Evolutionary conservation across 2,113 vertebrate species (phyloP).

Genomic region (Platysternon megacephalum): DNA sequence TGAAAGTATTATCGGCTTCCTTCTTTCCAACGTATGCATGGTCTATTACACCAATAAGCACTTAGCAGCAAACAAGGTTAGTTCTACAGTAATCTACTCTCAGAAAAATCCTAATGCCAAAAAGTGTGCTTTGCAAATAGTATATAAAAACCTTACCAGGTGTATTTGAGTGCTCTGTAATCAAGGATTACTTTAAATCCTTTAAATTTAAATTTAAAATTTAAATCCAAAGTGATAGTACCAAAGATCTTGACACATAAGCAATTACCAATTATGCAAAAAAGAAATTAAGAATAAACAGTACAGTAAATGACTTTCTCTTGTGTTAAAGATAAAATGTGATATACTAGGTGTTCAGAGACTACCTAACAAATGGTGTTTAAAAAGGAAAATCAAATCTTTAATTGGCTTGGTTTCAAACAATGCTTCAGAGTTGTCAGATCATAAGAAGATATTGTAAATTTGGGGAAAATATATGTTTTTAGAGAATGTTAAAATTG

Average conservation of each 20-base stretch:
- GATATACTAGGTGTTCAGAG: not conserved
- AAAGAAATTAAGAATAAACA: not conserved
- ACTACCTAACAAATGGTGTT: not conserved
- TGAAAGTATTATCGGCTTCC: not conserved
- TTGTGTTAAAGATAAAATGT: not conserved
- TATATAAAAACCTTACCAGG: not conserved
- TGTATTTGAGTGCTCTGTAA: not conserved
- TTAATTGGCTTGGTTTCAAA: not conserved
- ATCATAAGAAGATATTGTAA: not conserved
- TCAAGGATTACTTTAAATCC: not conserved
- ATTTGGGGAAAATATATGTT: not conserved
- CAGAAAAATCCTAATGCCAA: not conserved
- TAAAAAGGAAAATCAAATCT: conserved; percentile 28
- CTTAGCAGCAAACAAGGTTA: conserved; percentile 17
- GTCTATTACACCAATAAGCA: not conserved
- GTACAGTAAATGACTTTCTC: not conserved
- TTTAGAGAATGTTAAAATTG: not conserved
- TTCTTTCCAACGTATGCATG: conserved; percentile 12
- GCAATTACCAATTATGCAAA: not conserved
- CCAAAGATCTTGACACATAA: not conserved
- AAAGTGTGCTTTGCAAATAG: not conserved
- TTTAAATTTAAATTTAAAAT: too few relatives aligned
- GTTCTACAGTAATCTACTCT: not conserved
- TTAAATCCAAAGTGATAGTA: not conserved
- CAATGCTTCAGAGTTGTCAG: not conserved